Percentiles rank a stretch among this genome's conserved stretches.
Evolutionary conservation across 2,113 vertebrate species (phyloP).

Genomic region (Condylura cristata): DNA sequence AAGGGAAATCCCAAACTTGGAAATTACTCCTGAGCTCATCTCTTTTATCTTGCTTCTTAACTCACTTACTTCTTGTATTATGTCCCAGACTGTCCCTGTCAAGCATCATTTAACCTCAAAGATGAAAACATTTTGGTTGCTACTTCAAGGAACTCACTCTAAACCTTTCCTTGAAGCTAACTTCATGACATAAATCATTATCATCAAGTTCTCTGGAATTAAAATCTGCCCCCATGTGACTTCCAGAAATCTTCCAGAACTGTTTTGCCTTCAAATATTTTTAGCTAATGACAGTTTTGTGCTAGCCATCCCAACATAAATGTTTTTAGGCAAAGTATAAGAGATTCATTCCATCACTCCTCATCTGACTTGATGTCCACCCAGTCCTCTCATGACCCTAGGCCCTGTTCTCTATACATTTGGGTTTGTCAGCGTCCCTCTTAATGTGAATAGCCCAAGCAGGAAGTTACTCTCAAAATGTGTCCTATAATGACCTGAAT

Average conservation of each 20-base stretch:
- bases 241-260: not conserved
- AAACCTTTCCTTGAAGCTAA: not conserved
- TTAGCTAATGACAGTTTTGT: not conserved
- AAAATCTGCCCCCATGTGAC: not conserved
- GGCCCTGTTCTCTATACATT: no score
- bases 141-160: not conserved
- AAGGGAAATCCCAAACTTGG: slow-evolving; percentile 32
- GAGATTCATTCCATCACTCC: not conserved
- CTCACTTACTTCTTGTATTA: not conserved
- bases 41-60: slow-evolving; percentile 15
- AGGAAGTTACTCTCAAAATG: not conserved
- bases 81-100: not conserved
- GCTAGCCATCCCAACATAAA: not conserved
- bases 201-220: not conserved
- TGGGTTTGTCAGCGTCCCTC: not conserved
- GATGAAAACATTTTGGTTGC: not conserved
- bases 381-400: not conserved
- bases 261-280: not conserved
- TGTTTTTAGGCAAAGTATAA: not conserved
- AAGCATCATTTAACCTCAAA: not conserved
- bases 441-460: not conserved
- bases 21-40: not conserved
- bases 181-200: not conserved
- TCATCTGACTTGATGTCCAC: not conserved
- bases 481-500: not conserved